phyloP scores from a whole-genome alignment of 2,113 vertebrate genomes.

The Crotalus viridis region DNA sequence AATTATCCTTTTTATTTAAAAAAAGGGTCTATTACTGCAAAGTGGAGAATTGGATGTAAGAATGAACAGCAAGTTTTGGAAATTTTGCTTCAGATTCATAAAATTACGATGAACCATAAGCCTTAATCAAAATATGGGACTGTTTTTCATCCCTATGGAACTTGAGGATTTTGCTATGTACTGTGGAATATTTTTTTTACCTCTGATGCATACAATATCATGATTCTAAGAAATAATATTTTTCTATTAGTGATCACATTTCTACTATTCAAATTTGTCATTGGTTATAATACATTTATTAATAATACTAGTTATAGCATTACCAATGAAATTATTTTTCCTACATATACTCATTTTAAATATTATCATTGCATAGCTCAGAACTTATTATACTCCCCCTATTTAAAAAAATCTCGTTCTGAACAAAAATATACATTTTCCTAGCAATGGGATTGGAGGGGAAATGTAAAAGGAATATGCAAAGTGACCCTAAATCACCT shows the following conservation, averaged over 20 bases:
- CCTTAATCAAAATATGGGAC: background rate
- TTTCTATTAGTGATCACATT: background rate
- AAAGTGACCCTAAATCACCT: slow-evolving; percentile 31
- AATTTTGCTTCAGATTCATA: background rate
- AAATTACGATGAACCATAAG: background rate
- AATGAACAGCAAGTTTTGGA: background rate
- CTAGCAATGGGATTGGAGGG: background rate
- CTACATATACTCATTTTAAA: background rate
- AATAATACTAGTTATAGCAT: background rate
- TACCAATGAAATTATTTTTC: background rate
- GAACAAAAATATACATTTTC: background rate
- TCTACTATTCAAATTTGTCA: background rate
- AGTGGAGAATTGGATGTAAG: background rate
- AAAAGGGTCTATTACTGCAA: slow-evolving; percentile 42
- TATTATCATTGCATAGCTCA: background rate
- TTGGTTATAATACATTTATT: background rate
- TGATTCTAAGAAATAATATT: slow-evolving; percentile 10
- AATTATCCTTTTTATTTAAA: slow-evolving; percentile 44
- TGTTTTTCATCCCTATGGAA: background rate
- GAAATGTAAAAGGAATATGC: background rate
- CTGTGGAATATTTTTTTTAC: background rate
- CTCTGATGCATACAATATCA: background rate
- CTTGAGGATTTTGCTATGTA: background rate
- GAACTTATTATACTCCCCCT: background rate
- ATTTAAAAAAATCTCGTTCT: background rate